Base-by-base conservation (phyloP, 2,888 invertebrate genomes). In the Brachyptera putata region DNA sequence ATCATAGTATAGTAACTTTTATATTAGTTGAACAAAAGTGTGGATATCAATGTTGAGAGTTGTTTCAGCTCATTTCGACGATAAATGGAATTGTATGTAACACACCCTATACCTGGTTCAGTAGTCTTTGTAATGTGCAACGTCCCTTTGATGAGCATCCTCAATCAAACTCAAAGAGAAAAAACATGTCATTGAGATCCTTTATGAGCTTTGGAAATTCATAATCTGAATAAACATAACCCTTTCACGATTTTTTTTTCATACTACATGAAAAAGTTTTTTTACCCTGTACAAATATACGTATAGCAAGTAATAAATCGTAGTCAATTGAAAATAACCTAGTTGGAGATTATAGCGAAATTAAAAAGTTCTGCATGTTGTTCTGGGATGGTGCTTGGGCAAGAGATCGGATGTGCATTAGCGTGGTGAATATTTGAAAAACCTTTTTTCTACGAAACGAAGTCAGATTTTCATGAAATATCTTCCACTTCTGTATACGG, bases 321-420 rank as follows among this genome's bases (percentile, higher is more conserved):
- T 13, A 60, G 39, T 57, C 57, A 57, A 39, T 61, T 61, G 57
- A 48, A 61, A 57, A 57, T 50, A 49, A 50, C 26, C 48, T 37
- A 49, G 49, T 57, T 18, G 26, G 36, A 57, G 57, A 57, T 60
- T 60, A 56, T 22, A 41, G 49, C 36, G 46, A 37, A 56, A 56
- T 56, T 43, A 48, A 48, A 37, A 39, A 25, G 58, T 43, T 30
- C 55, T 53, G n/a, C n/a, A n/a, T 37, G 53, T 39, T 34, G 46
- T 30, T 22, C 24, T 25, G 26, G 43, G 21, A 16, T 13, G 49
- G 3, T 14, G 53, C 1, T 13, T 1, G 18, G 22, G 21, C 22
- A 14, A 21, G 34, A 36, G 36, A 36, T 14, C 34, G 34, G 53
- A 53, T 53, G 53, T 59, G 59, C 59, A 59, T 59, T 59, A 59